Evolutionary conservation across 1,140 invertebrate genomes (phyloP).

Genomic region (Drosophila oshimai): DNA sequence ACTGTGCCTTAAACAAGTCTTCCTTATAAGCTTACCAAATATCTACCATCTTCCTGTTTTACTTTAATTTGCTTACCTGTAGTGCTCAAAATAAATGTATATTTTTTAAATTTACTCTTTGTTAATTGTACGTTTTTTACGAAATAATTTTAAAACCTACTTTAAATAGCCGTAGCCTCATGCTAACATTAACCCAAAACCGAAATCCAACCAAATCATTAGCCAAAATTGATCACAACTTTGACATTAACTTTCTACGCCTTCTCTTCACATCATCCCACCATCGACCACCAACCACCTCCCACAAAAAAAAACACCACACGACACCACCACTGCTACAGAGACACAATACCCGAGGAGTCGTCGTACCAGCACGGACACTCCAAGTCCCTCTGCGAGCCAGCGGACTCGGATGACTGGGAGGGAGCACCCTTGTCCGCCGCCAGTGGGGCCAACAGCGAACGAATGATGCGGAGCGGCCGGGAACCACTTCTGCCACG

Average conservation of each 20-base stretch:
- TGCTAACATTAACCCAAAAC: conserved; percentile 38
- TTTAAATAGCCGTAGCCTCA: conserved; percentile 42
- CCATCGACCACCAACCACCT: conserved; percentile 22
- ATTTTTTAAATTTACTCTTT: conserved; percentile 6
- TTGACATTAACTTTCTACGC: conserved; percentile 75
- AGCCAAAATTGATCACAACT: conserved; percentile 60
- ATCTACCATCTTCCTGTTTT: conserved; percentile 4
- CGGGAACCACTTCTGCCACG: conserved; percentile 74
- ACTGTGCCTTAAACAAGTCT: conserved; percentile 30
- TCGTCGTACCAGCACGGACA: conserved; percentile 73
- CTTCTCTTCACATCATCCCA: conserved; percentile 68
- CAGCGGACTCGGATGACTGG: conserved; percentile 72
- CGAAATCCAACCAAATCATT: conserved; percentile 22
- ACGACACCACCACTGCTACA: conserved; percentile 57
- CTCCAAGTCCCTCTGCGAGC: conserved; percentile 80
- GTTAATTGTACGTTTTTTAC: background rate
- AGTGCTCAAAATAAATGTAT: conserved; percentile 34
- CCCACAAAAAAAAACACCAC: conserved; percentile 19
- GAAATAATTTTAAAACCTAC: conserved; percentile 11
- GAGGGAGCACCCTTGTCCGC: conserved; percentile 54
- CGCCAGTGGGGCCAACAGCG: conserved; percentile 42
- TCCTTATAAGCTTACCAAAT: conserved; percentile 10
- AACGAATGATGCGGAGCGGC: conserved; percentile 49
- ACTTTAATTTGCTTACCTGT: conserved; percentile 24
- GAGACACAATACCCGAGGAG: conserved; percentile 82